A percentile compares a stretch with the other conserved stretches of the same genome.
These are phyloP conservation scores for Cricetomys ansorgei DNA, from an alignment of 2,113 vertebrate genomes.

Conservation along the genomic window DNA sequence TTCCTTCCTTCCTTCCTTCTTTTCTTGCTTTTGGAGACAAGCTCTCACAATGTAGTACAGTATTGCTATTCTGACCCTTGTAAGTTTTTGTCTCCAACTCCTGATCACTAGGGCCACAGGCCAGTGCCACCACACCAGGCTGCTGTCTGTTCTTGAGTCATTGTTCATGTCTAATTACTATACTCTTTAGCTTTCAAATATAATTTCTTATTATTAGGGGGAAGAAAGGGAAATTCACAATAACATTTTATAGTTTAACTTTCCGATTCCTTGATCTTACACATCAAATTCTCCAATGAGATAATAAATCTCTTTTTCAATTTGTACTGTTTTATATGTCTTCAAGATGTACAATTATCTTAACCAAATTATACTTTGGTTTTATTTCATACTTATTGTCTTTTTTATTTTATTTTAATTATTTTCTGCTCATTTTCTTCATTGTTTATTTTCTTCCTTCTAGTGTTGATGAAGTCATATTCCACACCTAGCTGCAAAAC, in stretches of 20 bases:
- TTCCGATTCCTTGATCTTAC: not conserved
- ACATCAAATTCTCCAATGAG: not conserved
- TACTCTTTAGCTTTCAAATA: not conserved
- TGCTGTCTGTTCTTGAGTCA: not conserved
- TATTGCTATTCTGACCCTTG: not conserved
- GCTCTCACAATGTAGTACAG: not conserved
- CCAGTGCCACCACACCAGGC: not conserved
- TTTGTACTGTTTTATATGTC: not conserved
- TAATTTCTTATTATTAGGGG: not conserved
- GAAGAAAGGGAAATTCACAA: not conserved
- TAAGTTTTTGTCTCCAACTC: not conserved
- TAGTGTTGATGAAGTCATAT: not conserved
- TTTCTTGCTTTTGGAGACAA: not conserved
- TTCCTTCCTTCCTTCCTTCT: not conserved
- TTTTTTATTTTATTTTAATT: slow-evolving; percentile 50
- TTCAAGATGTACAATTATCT: not conserved
- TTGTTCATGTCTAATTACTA: not conserved
- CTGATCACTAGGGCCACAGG: not conserved
- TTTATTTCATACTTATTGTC: not conserved
- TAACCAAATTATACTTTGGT: slow-evolving; percentile 10
- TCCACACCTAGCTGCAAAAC: not conserved
- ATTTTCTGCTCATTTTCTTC: slow-evolving; percentile 19
- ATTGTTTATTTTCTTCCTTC: not conserved
- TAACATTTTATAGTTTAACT: not conserved
- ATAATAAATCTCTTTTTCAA: not conserved